phyloP scores from a whole-genome alignment of 2,797 vertebrate genomes.

The Selene dorsalis region DNA sequence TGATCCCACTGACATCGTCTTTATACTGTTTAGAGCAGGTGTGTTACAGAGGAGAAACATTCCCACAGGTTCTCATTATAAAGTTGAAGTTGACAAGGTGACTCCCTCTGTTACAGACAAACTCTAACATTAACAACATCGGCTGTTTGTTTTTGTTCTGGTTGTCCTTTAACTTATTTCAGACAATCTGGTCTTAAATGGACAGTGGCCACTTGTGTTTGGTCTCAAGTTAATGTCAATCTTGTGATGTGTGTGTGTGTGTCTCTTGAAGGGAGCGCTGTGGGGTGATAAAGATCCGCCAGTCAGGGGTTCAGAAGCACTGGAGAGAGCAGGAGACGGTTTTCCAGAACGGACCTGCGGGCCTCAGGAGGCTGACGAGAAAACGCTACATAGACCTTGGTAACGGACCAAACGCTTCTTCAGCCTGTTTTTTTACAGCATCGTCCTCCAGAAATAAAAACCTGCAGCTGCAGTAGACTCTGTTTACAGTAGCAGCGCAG shows the following conservation, averaged over 20 bases:
- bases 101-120: conserved; percentile 19
- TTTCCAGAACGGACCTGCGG: conserved; percentile 85
- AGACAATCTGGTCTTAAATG: neutral
- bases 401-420: conserved; percentile 74
- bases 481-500: too few species aligned
- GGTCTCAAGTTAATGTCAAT: neutral
- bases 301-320: conserved; percentile 85
- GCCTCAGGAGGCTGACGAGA: conserved; percentile 88
- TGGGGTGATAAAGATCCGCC: conserved; percentile 93
- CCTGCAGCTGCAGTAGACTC: too few species aligned
- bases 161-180: conserved; percentile 1
- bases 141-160: neutral
- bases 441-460: too few species aligned
- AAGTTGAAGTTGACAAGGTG: conserved; percentile 2
- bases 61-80: conserved; percentile 9
- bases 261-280: conserved; percentile 76
- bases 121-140: conserved; percentile 9
- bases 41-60: neutral
- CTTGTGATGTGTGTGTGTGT: neutral
- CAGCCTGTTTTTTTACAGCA: too few species aligned
- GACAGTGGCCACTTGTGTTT: neutral
- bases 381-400: conserved; percentile 94
- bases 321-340: conserved; percentile 85
- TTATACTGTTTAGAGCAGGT: neutral
- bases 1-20: neutral